These are phyloP conservation scores for Parnassius apollo DNA, from an alignment of 2,888 invertebrate species.

Conservation along the genomic window DNA sequence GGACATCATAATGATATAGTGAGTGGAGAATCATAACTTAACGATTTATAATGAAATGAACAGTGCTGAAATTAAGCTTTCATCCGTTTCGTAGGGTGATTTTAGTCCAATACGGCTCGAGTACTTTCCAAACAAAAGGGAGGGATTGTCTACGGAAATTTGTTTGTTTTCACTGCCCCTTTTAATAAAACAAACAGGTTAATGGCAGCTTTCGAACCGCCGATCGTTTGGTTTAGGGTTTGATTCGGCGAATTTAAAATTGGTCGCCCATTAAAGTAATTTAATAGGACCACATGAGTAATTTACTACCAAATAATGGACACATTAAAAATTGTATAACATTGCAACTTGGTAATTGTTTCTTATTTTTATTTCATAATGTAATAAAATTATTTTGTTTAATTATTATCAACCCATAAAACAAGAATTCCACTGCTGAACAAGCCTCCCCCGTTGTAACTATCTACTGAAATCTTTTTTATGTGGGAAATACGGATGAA, in stretches of 20 bases:
- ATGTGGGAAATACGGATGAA: too few relatives aligned
- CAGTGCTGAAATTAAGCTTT: constrained; percentile 15
- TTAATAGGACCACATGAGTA: constrained; percentile 26
- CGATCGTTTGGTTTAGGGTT: constrained; percentile 36
- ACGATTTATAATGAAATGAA: constrained; percentile 2
- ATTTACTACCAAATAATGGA: background rate
- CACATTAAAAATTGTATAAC: too few relatives aligned
- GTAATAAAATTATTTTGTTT: too few relatives aligned
- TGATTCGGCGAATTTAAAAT: constrained; percentile 42
- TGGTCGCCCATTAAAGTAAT: constrained; percentile 40
- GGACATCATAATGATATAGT: too few relatives aligned
- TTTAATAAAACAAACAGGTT: constrained; percentile 71
- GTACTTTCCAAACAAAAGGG: constrained; percentile 56
- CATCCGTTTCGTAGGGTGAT: constrained; percentile 15
- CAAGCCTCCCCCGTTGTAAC: too few relatives aligned
- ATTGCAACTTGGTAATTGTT: too few relatives aligned
- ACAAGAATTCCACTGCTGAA: too few relatives aligned
- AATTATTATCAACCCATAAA: too few relatives aligned
- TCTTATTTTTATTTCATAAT: too few relatives aligned
- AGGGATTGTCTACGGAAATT: constrained; percentile 40
- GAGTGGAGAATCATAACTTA: background rate
- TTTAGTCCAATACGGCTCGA: constrained; percentile 37
- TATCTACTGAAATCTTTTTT: too few relatives aligned
- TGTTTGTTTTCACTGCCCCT: constrained; percentile 67
- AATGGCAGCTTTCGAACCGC: constrained; percentile 45